Base-by-base conservation (phyloP, 2,888 invertebrate species). In the Lepidocyrtoides sp. region DNA sequence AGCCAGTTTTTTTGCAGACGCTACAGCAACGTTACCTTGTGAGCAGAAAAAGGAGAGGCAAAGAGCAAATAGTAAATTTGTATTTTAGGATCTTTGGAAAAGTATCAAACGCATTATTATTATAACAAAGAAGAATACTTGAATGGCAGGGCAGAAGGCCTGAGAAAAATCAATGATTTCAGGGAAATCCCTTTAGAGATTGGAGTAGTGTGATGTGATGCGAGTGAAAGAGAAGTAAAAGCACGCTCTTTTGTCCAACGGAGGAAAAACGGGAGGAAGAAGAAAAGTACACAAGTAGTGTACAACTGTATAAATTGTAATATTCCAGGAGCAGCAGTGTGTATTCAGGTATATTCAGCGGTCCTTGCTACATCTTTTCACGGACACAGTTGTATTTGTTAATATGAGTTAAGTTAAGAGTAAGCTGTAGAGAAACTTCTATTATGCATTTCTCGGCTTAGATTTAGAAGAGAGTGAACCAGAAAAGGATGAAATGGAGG, bases 91-190 rank as follows among this genome's bases (percentile, higher is more conserved):
- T 69, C 69, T 69, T 69, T 69, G 8, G 36, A 41, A 69, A 69
- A 41, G 69, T 41, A 69, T 41, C 69, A 17, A 69, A n/a, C 36
- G 20, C 69, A 69, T 41, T 69, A 69, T 69, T 69, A 69, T 69
- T 41, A 41, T 69, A 20, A 41, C 41, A 41, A 29, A 23, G 54
- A 26, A 2, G 29, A 51, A 77, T n/a, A n/a, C n/a, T n/a, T n/a
- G 82, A 26, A 26, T 48, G 8, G 41, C 7, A 69, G 17, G 41
- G 14, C 41, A 41, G 36, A 10, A 69, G 41, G 41, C 41, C 63
- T 60, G 51, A 32, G 51, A 84, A 84, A 81, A 84, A 84, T 84
- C 84, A 69, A 84, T 69, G 84, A 48, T 84, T 84, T 84, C 66
- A 29, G 63, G 29, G 51, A 84, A 84, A 84, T 84, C 69, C 84